These are phyloP conservation scores for Agrochola macilenta DNA, from an alignment of 2,888 invertebrate genomes.

Conservation along the genomic window DNA sequence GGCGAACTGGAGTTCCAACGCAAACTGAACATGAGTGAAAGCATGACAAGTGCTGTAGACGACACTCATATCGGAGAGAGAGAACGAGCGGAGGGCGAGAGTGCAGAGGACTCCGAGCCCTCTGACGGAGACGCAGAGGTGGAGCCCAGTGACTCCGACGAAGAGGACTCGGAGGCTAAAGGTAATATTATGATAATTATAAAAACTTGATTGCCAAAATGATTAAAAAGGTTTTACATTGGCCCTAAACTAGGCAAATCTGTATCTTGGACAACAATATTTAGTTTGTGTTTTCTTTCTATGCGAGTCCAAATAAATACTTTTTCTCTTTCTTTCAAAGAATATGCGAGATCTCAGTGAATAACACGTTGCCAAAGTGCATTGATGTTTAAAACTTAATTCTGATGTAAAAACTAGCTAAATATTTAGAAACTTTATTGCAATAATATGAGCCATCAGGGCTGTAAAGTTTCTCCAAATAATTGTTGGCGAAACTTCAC, in stretches of 20 bases:
- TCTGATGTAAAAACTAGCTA: neutral
- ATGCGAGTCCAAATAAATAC: neutral
- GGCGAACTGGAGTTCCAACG: slow-evolving; percentile 87
- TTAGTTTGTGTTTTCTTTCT: too few species aligned
- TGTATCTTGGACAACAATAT: neutral
- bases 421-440: neutral
- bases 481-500: neutral
- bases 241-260: too few species aligned
- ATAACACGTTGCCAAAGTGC: neutral
- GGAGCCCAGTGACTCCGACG: slow-evolving; percentile 90
- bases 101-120: slow-evolving; percentile 90
- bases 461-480: neutral
- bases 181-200: slow-evolving; percentile 64
- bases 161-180: slow-evolving; percentile 92
- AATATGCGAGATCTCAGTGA: neutral
- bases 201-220: neutral
- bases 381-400: neutral
- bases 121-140: slow-evolving; percentile 90
- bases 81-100: slow-evolving; percentile 90
- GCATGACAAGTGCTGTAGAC: slow-evolving; percentile 74
- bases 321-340: neutral
- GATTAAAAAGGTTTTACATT: neutral
- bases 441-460: neutral
- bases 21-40: slow-evolving; percentile 85
- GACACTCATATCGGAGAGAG: slow-evolving; percentile 86